phyloP scores from a whole-genome alignment of 2,797 vertebrate species.

The Notoglanidium macrostoma region DNA sequence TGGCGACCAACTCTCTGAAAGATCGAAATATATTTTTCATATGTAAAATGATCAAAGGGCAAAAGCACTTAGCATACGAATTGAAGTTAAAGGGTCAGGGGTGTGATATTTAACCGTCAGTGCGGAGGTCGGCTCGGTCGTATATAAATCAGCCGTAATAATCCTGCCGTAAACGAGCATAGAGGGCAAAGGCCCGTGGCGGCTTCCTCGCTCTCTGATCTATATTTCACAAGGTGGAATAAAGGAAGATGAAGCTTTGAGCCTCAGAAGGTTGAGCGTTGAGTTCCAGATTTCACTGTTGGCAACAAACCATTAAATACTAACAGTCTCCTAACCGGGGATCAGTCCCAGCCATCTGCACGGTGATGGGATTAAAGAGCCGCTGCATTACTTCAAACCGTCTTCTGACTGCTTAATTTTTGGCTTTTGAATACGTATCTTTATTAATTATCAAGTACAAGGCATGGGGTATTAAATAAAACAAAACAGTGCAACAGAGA shows the following conservation, averaged over 20 bases:
- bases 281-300: not conserved
- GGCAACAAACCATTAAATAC: not conserved
- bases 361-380: not conserved
- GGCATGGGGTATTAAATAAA: not conserved
- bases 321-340: not conserved
- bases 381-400: not conserved
- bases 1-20: not conserved
- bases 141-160: constrained; percentile 71
- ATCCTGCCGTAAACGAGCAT: constrained; percentile 43
- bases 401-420: not conserved
- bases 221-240: constrained; percentile 42
- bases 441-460: not conserved
- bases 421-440: not conserved
- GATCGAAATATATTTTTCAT: constrained; percentile 36
- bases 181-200: constrained; percentile 28
- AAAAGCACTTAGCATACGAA: constrained; percentile 29
- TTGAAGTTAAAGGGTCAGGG: constrained; percentile 30
- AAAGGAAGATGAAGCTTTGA: not conserved
- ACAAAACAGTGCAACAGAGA: not conserved
- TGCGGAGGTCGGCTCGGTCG: constrained; percentile 60
- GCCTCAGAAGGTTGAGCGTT: not conserved
- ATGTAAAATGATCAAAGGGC: constrained; percentile 26
- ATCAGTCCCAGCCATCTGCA: not conserved
- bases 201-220: constrained; percentile 38
- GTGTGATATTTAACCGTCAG: constrained; percentile 47